Conservation (phyloP, 2,888 invertebrate species). For the Euzophera pinguis region DNA sequence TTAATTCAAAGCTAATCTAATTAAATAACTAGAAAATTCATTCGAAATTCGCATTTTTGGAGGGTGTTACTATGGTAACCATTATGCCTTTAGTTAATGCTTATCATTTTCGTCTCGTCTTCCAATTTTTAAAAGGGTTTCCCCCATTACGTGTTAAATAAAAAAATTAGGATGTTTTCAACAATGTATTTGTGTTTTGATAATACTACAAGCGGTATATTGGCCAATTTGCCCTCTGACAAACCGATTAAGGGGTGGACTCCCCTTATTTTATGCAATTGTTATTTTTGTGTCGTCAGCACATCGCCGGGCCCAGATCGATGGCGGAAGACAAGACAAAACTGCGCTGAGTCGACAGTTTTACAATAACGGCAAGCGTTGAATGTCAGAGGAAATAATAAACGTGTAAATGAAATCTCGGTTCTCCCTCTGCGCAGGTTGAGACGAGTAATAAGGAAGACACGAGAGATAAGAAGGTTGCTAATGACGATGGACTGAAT, state of each 20-base stretch:
- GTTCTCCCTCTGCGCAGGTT: background rate
- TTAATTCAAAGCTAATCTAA: constrained; percentile 37
- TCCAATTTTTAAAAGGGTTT: constrained; percentile 40
- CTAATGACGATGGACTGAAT: too few species aligned
- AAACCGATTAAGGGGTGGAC: constrained; percentile 48
- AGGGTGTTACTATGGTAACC: constrained; percentile 50
- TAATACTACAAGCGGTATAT: constrained; percentile 47
- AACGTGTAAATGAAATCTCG: background rate
- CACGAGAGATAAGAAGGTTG: too few species aligned
- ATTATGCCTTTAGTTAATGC: constrained; percentile 29
- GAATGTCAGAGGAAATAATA: constrained; percentile 13
- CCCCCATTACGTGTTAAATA: constrained; percentile 39
- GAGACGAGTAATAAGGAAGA: background rate
- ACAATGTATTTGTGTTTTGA: constrained; percentile 38
- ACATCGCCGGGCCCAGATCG: constrained; percentile 34
- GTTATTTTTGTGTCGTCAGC: constrained; percentile 59
- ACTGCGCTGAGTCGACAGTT: constrained; percentile 18
- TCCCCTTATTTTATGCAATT: constrained; percentile 59
- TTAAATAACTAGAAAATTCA: constrained; percentile 30
- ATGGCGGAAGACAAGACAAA: constrained; percentile 29
- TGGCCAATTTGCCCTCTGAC: constrained; percentile 48
- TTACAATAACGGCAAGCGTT: constrained; percentile 5
- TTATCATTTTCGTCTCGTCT: constrained; percentile 26
- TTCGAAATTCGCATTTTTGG: constrained; percentile 12
- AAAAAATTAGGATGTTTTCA: constrained; percentile 38